A percentile compares a stretch with the other conserved stretches of the same genome.
Evolutionary conservation across 2,113 vertebrate species (phyloP).

Genomic region (Etia nguti): DNA sequence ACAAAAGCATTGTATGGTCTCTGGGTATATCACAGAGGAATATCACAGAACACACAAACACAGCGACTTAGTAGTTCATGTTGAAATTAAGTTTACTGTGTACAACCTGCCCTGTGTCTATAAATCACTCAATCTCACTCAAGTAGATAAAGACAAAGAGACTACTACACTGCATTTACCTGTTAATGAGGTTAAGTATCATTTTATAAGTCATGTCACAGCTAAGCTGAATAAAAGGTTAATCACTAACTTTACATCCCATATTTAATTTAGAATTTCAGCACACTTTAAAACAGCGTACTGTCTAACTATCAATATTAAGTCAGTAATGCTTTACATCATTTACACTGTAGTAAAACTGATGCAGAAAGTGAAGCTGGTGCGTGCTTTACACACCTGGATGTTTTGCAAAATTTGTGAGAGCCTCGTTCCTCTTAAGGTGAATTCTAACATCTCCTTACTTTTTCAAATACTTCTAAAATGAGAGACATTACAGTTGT

Average conservation of each 20-base stretch:
- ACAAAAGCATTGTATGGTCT: neutral
- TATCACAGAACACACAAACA: neutral
- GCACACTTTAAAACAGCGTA: neutral
- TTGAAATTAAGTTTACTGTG: neutral
- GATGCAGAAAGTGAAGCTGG: neutral
- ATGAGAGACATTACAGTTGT: neutral
- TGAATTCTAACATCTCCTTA: neutral
- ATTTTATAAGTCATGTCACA: neutral
- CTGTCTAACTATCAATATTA: neutral
- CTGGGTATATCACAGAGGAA: neutral
- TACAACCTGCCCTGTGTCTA: neutral
- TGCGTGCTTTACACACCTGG: neutral
- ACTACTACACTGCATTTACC: neutral
- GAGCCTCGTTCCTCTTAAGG: neutral
- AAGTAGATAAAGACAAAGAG: neutral
- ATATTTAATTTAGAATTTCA: neutral
- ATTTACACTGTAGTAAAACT: neutral
- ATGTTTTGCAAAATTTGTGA: neutral
- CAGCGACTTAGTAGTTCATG: neutral
- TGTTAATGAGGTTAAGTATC: neutral
- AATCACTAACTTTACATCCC: neutral
- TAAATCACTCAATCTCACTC: neutral
- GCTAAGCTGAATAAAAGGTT: neutral
- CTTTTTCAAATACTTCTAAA: neutral
- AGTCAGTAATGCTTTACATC: neutral